Evolutionary conservation across 2,797 vertebrate genomes (phyloP).

Genomic region (Tapera naevia): DNA sequence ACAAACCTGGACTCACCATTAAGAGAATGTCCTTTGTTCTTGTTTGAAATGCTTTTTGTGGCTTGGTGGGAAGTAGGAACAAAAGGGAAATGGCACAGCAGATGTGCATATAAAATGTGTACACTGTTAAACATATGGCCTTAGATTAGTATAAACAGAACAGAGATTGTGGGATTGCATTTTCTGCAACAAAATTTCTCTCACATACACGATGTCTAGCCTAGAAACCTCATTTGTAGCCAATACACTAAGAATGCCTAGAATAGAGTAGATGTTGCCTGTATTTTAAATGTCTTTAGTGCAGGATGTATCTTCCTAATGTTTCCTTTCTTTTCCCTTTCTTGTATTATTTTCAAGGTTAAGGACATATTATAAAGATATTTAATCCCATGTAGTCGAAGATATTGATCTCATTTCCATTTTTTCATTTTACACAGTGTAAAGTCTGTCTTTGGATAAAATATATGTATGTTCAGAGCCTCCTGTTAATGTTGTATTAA

Average conservation of each 20-base stretch:
- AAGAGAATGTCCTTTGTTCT: slow-evolving; percentile 2
- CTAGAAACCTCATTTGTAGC: neutral
- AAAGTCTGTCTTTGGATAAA: neutral
- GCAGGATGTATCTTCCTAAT: neutral
- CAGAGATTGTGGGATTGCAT: neutral
- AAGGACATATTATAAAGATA: neutral
- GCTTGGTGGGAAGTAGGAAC: neutral
- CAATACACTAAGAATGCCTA: neutral
- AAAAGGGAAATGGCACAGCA: slow-evolving; percentile 27
- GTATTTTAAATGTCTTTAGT: neutral
- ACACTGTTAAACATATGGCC: slow-evolving; percentile 26
- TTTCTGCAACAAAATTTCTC: neutral
- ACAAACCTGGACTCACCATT: neutral
- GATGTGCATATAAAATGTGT: slow-evolving; percentile 38
- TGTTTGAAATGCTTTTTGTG: neutral
- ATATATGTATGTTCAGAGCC: neutral
- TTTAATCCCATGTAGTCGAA: neutral
- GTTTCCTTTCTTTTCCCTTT: neutral
- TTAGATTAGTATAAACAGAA: neutral
- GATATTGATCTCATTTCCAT: neutral
- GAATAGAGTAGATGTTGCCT: neutral
- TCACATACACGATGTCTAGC: neutral
- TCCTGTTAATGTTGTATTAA: neutral
- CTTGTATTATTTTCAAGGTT: neutral
- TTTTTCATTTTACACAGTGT: neutral